These are phyloP conservation scores for Shargacucullia verbasci DNA, from an alignment of 2,888 invertebrate genomes.

Conservation along the genomic window DNA sequence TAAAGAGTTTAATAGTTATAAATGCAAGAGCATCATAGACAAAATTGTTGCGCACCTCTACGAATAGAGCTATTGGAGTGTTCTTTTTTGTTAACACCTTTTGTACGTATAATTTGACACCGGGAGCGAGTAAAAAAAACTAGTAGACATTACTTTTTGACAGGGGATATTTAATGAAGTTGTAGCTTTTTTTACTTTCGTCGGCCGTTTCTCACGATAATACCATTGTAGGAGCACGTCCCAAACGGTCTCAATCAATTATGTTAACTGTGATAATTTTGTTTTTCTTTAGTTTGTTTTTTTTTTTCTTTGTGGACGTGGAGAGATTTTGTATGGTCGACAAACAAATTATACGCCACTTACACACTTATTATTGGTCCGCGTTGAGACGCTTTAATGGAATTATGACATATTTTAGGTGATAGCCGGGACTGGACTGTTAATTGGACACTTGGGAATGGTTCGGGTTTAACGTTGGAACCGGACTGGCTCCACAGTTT, in stretches of 20 bases:
- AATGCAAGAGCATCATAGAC: conserved; percentile 56
- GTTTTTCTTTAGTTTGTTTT: conserved; percentile 62
- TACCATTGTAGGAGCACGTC: conserved; percentile 84
- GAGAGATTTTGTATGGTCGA: conserved; percentile 72
- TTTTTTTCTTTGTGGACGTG: conserved; percentile 62
- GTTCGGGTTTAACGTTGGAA: conserved; percentile 30
- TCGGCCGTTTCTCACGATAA: conserved; percentile 80
- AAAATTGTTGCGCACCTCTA: conserved; percentile 78
- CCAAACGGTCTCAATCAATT: conserved; percentile 85
- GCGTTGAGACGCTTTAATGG: conserved; percentile 56
- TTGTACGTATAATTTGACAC: conserved; percentile 88
- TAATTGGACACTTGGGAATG: conserved; percentile 53
- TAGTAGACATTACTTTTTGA: conserved; percentile 87
- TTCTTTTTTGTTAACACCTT: conserved; percentile 88
- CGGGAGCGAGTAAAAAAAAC: conserved; percentile 85
- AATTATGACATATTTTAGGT: conserved; percentile 60
- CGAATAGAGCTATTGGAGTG: conserved; percentile 69
- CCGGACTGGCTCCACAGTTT: conserved; percentile 39
- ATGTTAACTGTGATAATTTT: conserved; percentile 87
- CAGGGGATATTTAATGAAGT: conserved; percentile 89
- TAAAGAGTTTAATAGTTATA: conserved; percentile 1
- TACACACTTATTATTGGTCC: conserved; percentile 77
- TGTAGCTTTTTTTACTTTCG: conserved; percentile 74
- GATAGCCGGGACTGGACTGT: conserved; percentile 37
- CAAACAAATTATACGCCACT: conserved; percentile 83